A percentile compares a stretch with the other conserved stretches of the same genome.
Evolutionary conservation across 2,888 invertebrate species (phyloP).

Genomic region (Eupithecia abbreviata): DNA sequence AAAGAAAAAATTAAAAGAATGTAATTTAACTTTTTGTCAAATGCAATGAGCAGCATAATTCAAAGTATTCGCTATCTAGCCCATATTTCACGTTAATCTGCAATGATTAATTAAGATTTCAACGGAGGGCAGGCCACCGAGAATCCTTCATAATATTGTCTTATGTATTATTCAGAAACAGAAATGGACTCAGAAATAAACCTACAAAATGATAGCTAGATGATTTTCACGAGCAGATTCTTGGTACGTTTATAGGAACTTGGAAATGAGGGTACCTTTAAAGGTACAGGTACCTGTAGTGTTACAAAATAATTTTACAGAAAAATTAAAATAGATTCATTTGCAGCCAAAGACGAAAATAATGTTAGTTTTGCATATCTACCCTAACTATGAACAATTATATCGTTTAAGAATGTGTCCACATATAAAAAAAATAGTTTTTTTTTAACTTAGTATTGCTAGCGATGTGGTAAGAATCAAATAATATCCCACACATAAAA

Average conservation of each 20-base stretch:
- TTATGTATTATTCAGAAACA: slow-evolving; percentile 61
- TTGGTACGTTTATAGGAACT: background rate
- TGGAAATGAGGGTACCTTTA: background rate
- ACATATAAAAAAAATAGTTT: no score
- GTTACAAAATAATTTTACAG: no score
- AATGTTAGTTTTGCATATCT: no score
- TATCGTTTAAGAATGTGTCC: no score
- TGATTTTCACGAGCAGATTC: background rate
- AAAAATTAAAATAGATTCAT: no score
- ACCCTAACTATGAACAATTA: no score
- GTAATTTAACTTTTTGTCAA: background rate
- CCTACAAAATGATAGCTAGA: background rate
- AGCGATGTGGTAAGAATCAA: no score
- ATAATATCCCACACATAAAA: no score
- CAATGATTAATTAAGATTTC: slow-evolving; percentile 78
- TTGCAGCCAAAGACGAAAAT: no score
- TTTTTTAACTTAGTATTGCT: no score
- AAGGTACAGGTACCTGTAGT: no score
- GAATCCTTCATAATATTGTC: slow-evolving; percentile 74
- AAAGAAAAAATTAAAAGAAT: background rate
- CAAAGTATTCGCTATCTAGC: slow-evolving; percentile 58
- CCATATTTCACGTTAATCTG: slow-evolving; percentile 77
- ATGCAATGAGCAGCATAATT: slow-evolving; percentile 37
- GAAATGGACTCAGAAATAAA: slow-evolving; percentile 52
- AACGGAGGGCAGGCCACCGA: slow-evolving; percentile 61